phyloP scores from a whole-genome alignment of 1,140 invertebrate species.

The Cheumatopsyche charites region DNA sequence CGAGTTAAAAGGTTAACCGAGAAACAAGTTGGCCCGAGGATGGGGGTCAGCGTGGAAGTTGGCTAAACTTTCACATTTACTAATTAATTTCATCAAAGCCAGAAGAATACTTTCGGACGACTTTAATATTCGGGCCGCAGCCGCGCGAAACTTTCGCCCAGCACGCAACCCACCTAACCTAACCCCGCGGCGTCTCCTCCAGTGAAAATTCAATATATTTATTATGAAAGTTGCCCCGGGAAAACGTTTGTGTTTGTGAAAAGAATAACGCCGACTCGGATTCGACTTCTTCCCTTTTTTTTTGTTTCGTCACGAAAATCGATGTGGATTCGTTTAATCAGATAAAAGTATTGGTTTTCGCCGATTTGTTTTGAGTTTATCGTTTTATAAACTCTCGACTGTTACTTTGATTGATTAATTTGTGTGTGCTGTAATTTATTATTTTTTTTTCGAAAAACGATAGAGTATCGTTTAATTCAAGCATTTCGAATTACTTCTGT shows the following conservation, averaged over 20 bases:
- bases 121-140: constrained; percentile 23
- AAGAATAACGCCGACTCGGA: neutral
- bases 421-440: too few relatives aligned
- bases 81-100: constrained; percentile 27
- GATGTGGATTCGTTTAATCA: too few relatives aligned
- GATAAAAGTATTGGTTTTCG: too few relatives aligned
- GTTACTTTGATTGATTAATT: too few relatives aligned
- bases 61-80: constrained; percentile 22
- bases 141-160: constrained; percentile 7
- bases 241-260: constrained; percentile 12
- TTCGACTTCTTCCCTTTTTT: too few relatives aligned
- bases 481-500: too few relatives aligned
- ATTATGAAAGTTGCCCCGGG: constrained; percentile 12
- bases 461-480: too few relatives aligned
- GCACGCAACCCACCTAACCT: constrained; percentile 1
- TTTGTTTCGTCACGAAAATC: too few relatives aligned
- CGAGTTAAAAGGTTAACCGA: constrained; percentile 28
- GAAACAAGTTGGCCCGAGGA: constrained; percentile 9
- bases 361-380: too few relatives aligned
- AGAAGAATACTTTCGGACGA: constrained; percentile 22
- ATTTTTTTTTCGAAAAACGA: too few relatives aligned
- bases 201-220: constrained; percentile 28
- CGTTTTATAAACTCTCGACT: too few relatives aligned
- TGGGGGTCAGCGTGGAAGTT: neutral
- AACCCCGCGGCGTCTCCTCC: neutral